Base-by-base conservation (phyloP, 2,113 vertebrate species). In the Megalops atlanticus region DNA sequence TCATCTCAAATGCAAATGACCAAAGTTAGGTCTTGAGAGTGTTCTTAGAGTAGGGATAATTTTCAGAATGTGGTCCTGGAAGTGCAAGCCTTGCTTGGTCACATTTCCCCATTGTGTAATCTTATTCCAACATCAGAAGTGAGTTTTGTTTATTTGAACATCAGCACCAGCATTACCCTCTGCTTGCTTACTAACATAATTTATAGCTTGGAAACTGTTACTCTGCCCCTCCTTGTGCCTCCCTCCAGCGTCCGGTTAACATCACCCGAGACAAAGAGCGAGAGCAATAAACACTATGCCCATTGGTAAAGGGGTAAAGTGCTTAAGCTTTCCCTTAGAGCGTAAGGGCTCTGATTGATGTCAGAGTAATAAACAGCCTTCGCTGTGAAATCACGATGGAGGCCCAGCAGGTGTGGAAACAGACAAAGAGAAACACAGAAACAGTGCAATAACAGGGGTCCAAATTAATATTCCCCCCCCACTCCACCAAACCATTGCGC, bases 331-430 rank as follows among this genome's bases (percentile, higher is more conserved):
- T 68, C 21, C 38, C 64, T 40, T 33, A 40, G 36, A 33, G 31
- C 11, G 10, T 38, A 8, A 33, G 31, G 31, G 27, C 14, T 12
- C 47, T 41, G 47, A 75, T 33, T 64, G 79, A 80, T 64, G 49
- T 43, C 40, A 45, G 49, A 16, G 38, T 69, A 15, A 64, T 74
- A 36, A 75, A 75, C n/a, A 43, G n/a, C 39, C 38, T 31, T 27
- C 16, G 31, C 47, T 54, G 71, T 64, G 73, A 76, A 47, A 16
- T 21, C 14, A 33, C 36, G 73, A 74, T 54, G 49, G 70, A 76
- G 31, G 16, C 75, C 36, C 73, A 64, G 72, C 71, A 69, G 49
- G 80, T 81, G 80, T 75, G 52, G 54, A 39, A 5, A 76, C 38
- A 36, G 49, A 74, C 47, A 81, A 81, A 76, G 35, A 69, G 35